Conservation (phyloP, 2,797 vertebrate species). For the Nyctibius grandis region DNA sequence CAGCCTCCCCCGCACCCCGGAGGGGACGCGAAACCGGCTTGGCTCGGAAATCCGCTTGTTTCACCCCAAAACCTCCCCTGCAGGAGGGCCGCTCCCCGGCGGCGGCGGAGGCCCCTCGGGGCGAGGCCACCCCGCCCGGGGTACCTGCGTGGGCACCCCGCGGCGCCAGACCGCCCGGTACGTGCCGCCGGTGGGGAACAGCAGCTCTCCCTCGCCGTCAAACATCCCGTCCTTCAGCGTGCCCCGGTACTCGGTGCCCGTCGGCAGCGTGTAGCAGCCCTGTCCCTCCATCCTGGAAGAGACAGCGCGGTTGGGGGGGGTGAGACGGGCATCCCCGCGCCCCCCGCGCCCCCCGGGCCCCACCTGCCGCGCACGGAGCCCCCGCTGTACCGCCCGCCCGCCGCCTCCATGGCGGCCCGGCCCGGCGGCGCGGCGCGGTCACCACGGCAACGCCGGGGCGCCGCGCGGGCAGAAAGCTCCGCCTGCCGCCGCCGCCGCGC, state of each 20-base stretch:
- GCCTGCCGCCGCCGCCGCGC: neutral
- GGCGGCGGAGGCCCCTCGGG: no score
- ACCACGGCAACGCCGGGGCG: neutral
- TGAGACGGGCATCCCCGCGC: rapidly evolving
- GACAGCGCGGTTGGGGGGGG: neutral
- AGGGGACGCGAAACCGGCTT: rapidly evolving
- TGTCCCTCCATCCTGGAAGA: constrained; percentile 85
- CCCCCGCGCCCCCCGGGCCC: neutral
- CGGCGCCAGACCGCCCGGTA: constrained; percentile 86
- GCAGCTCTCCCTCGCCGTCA: constrained; percentile 88
- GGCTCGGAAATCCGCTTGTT: neutral
- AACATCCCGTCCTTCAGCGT: constrained; percentile 88
- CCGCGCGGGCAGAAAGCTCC: neutral
- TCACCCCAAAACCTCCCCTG: neutral
- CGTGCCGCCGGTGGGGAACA: constrained; percentile 81
- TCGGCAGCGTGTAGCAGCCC: constrained; percentile 83
- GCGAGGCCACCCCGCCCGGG: neutral
- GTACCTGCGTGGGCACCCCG: constrained; percentile 82
- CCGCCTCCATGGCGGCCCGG: constrained; percentile 76
- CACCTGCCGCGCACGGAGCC: constrained; percentile 78
- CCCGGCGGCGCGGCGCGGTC: neutral
- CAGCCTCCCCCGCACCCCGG: neutral
- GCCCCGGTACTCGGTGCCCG: constrained; percentile 84
- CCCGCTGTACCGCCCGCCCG: constrained; percentile 79
- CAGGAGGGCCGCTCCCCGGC: neutral